Conservation (phyloP, 2,888 invertebrate species). For the Ormyrus thymus region DNA sequence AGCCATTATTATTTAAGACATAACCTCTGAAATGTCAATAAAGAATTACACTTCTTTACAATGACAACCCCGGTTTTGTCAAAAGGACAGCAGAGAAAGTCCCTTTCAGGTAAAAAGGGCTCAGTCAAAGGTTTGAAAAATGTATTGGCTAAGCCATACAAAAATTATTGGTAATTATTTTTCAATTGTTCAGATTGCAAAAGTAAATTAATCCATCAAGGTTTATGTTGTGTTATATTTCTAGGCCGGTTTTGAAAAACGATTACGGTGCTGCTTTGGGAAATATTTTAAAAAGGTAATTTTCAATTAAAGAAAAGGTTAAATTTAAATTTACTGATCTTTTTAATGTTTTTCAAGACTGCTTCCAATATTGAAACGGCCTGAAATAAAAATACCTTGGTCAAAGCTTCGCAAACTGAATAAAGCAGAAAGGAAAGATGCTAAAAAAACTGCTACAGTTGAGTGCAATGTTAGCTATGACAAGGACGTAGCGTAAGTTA, state of each 20-base stretch:
- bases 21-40: slow-evolving; percentile 19
- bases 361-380: slow-evolving; percentile 60
- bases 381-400: slow-evolving; percentile 61
- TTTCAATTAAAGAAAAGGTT: slow-evolving; percentile 6
- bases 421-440: slow-evolving; percentile 63
- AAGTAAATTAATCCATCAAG: not conserved
- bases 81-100: slow-evolving; percentile 63
- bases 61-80: slow-evolving; percentile 62
- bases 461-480: slow-evolving; percentile 45
- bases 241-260: slow-evolving; percentile 66
- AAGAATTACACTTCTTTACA: not conserved
- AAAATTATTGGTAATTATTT: slow-evolving; percentile 64
- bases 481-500: slow-evolving; percentile 55
- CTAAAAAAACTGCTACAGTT: slow-evolving; percentile 56
- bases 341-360: slow-evolving; percentile 58
- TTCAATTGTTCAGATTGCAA: not conserved
- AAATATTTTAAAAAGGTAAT: slow-evolving; percentile 64
- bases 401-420: slow-evolving; percentile 61
- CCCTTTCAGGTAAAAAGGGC: slow-evolving; percentile 65
- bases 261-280: slow-evolving; percentile 59
- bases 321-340: not conserved
- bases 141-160: slow-evolving; percentile 66
- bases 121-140: slow-evolving; percentile 66
- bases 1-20: not conserved
- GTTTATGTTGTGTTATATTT: slow-evolving; percentile 49